These are phyloP conservation scores for Rhagoletis zephyria DNA, from an alignment of 1,140 invertebrate genomes.

Conservation along the genomic window DNA sequence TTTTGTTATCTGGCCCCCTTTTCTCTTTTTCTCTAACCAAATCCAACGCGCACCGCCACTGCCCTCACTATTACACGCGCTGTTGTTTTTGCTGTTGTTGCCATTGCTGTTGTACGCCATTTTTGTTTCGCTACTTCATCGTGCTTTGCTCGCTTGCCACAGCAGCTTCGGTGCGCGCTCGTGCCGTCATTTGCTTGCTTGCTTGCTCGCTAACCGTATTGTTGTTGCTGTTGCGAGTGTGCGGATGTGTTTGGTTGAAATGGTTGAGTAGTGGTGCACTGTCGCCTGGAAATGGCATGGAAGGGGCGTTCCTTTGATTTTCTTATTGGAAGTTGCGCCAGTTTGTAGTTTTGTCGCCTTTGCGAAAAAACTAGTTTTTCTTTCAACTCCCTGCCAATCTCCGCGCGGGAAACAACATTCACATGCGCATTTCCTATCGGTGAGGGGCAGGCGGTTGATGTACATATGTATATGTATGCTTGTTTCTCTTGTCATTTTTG, in stretches of 20 bases:
- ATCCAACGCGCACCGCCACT: background rate
- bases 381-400: background rate
- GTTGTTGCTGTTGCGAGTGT: background rate
- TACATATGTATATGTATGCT: too few species aligned
- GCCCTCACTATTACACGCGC: too few species aligned
- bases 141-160: background rate
- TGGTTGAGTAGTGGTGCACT: background rate
- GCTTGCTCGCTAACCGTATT: background rate
- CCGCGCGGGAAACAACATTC: background rate
- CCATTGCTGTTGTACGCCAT: conserved; percentile 45
- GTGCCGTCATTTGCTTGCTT: background rate
- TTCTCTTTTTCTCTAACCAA: background rate
- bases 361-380: background rate
- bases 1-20: background rate
- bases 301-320: conserved; percentile 23
- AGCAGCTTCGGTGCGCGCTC: background rate
- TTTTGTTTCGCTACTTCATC: conserved; percentile 26
- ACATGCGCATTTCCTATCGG: background rate
- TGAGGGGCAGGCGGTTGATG: background rate
- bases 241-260: background rate
- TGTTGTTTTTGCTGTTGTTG: conserved; percentile 14
- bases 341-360: conserved; percentile 47
- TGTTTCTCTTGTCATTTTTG: background rate
- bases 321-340: conserved; percentile 20
- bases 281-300: conserved; percentile 13